Conservation (phyloP, 2,888 invertebrate species). For the Agrochola lychnidis region DNA sequence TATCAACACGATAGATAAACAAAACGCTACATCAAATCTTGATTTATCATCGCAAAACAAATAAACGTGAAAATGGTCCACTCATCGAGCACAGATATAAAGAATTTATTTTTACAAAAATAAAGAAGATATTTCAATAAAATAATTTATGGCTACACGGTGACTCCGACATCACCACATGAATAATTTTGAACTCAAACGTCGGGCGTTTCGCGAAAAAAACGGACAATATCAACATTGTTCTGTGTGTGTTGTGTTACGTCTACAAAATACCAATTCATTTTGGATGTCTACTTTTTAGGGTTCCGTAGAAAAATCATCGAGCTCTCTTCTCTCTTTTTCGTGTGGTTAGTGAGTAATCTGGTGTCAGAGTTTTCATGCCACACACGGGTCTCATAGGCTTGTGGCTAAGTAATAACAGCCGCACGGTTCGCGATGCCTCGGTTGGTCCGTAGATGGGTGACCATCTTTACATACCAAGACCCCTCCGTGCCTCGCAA, state of each 20-base stretch:
- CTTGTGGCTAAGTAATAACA: too few relatives aligned
- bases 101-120: constrained; percentile 17
- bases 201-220: constrained; percentile 41
- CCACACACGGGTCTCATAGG: too few relatives aligned
- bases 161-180: constrained; percentile 29
- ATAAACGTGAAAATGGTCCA: constrained; percentile 29
- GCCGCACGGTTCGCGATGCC: too few relatives aligned
- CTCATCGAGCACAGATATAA: constrained; percentile 26
- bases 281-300: constrained; percentile 63
- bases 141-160: constrained; percentile 50
- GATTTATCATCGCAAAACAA: constrained; percentile 22
- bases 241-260: constrained; percentile 33
- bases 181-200: constrained; percentile 53
- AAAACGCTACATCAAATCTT: constrained; percentile 22
- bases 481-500: too few relatives aligned
- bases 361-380: too few relatives aligned
- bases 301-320: constrained; percentile 40
- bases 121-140: constrained; percentile 29
- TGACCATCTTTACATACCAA: too few relatives aligned
- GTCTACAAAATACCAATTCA: constrained; percentile 65
- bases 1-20: constrained; percentile 1
- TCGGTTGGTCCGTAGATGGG: too few relatives aligned
- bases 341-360: too few relatives aligned
- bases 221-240: constrained; percentile 48
- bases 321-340: too few relatives aligned